phyloP scores from a whole-genome alignment of 2,888 invertebrate species.

The Cerastoderma edule region DNA sequence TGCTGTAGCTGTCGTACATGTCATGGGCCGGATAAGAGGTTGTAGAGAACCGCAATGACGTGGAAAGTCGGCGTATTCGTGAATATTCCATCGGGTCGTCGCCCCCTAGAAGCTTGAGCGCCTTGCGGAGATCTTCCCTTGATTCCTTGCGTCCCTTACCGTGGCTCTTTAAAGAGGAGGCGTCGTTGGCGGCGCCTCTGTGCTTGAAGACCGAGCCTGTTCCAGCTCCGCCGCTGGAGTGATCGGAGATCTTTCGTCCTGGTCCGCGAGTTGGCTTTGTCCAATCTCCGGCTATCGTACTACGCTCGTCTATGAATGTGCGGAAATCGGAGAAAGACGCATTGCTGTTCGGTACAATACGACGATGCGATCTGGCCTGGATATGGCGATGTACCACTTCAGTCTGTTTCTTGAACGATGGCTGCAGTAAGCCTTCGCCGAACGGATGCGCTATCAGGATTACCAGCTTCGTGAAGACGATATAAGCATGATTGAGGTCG shows the following conservation, averaged over 20 bases:
- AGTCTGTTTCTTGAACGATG: slow-evolving; percentile 17
- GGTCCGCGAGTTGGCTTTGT: not conserved
- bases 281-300: not conserved
- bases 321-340: slow-evolving; percentile 13
- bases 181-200: not conserved
- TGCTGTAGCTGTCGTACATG: slow-evolving; percentile 15
- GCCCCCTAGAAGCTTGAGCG: slow-evolving; percentile 19
- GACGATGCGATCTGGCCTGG: slow-evolving; percentile 9
- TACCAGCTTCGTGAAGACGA: slow-evolving; percentile 40
- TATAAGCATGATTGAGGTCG: slow-evolving; percentile 11
- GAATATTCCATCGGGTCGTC: not conserved
- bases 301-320: not conserved
- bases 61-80: slow-evolving; percentile 24
- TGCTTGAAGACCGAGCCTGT: not conserved
- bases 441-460: slow-evolving; percentile 41
- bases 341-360: slow-evolving; percentile 11
- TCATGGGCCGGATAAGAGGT: slow-evolving; percentile 6
- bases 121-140: slow-evolving; percentile 12
- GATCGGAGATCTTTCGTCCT: not conserved
- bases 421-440: slow-evolving; percentile 45
- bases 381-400: slow-evolving; percentile 8
- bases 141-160: slow-evolving; percentile 24
- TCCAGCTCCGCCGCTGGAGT: too few species aligned
- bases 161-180: not conserved
- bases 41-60: slow-evolving; percentile 13